These are phyloP conservation scores for Neodontobutis hainanensis DNA, from an alignment of 2,113 vertebrate species.

Conservation along the genomic window DNA sequence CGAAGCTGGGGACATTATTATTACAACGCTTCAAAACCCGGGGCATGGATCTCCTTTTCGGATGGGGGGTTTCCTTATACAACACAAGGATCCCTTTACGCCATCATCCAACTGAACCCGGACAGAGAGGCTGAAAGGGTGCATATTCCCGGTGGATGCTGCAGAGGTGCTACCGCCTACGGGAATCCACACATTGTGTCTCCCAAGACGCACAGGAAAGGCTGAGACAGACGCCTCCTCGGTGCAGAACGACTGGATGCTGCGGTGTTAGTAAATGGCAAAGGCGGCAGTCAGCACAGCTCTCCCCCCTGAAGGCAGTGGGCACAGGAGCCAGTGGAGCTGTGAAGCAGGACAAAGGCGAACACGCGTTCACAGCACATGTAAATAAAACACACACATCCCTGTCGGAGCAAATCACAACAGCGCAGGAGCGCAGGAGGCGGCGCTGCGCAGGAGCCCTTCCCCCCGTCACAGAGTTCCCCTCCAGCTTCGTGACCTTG, in stretches of 20 bases:
- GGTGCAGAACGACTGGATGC: not conserved
- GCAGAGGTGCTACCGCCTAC: slow-evolving; percentile 24
- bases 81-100: slow-evolving; percentile 18
- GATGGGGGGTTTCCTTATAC: slow-evolving; percentile 52
- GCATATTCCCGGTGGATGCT: slow-evolving; percentile 42
- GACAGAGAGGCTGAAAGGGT: slow-evolving; percentile 11
- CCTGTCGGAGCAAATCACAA: slow-evolving; percentile 20
- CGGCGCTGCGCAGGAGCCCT: slow-evolving; percentile 35
- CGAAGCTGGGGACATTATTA: slow-evolving; percentile 78
- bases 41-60: slow-evolving; percentile 65
- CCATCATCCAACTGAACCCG: slow-evolving; percentile 52
- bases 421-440: slow-evolving; percentile 13
- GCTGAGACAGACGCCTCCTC: slow-evolving; percentile 26
- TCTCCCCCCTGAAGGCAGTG: slow-evolving; percentile 34
- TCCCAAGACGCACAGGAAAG: slow-evolving; percentile 14
- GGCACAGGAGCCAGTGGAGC: slow-evolving; percentile 36
- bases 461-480: slow-evolving; percentile 3
- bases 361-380: slow-evolving; percentile 53
- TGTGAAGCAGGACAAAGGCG: slow-evolving; percentile 63
- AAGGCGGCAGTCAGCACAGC: slow-evolving; percentile 33
- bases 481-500: slow-evolving; percentile 1
- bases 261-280: slow-evolving; percentile 22
- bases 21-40: slow-evolving; percentile 43
- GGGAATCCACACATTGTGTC: slow-evolving; percentile 37
- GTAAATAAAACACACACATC: slow-evolving; percentile 45